Conservation (phyloP, 2,797 vertebrate species). For the Spinus olivaceus region DNA sequence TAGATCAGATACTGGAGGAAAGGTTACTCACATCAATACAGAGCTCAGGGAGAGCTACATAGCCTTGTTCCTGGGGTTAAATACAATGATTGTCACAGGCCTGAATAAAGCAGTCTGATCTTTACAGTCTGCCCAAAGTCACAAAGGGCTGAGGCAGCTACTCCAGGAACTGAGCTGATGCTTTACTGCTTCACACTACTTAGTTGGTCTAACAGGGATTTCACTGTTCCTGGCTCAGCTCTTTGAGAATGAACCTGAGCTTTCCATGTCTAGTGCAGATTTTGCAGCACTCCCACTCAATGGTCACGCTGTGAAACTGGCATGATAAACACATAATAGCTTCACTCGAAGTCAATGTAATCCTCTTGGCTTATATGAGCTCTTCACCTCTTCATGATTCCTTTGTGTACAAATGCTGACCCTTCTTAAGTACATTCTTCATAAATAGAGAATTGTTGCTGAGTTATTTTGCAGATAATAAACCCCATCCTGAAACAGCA, state of each 20-base stretch:
- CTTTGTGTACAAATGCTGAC: not conserved
- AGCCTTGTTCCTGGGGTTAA: not conserved
- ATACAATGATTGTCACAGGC: not conserved
- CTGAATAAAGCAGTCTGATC: not conserved
- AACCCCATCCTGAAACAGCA: not conserved
- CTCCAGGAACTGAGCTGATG: not conserved
- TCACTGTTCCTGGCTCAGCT: not conserved
- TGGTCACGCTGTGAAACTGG: not conserved
- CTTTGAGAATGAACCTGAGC: not conserved
- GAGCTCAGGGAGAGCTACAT: not conserved
- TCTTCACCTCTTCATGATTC: not conserved
- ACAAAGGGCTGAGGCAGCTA: not conserved
- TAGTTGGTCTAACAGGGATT: not conserved
- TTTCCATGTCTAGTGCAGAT: not conserved
- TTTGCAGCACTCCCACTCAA: fast-evolving
- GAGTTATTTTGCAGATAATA: not conserved
- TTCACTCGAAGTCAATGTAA: not conserved
- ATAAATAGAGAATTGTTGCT: not conserved
- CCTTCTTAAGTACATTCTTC: not conserved
- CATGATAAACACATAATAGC: not conserved
- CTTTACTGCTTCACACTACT: not conserved
- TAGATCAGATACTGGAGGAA: not conserved
- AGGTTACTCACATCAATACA: not conserved
- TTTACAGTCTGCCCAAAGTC: not conserved
- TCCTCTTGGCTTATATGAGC: not conserved